Conservation (phyloP, 2,888 invertebrate species). For the Drosophila dives region DNA sequence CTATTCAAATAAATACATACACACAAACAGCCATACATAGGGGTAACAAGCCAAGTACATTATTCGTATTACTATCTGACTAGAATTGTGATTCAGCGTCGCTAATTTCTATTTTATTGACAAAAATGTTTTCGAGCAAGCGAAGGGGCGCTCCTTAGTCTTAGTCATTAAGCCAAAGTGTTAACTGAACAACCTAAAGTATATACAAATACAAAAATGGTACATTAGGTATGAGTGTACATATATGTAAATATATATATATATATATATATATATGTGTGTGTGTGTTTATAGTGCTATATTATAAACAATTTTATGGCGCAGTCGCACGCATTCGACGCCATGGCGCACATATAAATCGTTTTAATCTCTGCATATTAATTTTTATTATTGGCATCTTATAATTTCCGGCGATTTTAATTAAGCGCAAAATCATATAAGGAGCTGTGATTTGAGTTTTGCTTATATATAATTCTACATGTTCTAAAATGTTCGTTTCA, state of each 20-base stretch:
- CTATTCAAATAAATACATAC: slow-evolving; percentile 9
- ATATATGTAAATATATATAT: slow-evolving; percentile 11
- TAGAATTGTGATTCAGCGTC: slow-evolving; percentile 71
- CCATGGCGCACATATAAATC: slow-evolving; percentile 74
- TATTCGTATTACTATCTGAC: slow-evolving; percentile 29
- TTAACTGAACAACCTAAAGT: slow-evolving; percentile 61
- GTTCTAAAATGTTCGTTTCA: slow-evolving; percentile 10
- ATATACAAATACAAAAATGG: slow-evolving; percentile 1
- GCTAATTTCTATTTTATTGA: slow-evolving; percentile 79
- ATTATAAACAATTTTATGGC: slow-evolving; percentile 64
- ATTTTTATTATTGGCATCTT: slow-evolving; percentile 73
- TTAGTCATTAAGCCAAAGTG: slow-evolving; percentile 75
- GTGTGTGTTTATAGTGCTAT: slow-evolving; percentile 39
- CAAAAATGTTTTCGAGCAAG: slow-evolving; percentile 52
- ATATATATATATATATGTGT: slow-evolving; percentile 8
- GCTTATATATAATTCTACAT: neutral
- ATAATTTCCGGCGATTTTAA: slow-evolving; percentile 70
- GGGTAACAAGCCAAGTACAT: slow-evolving; percentile 11
- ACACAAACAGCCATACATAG: slow-evolving; percentile 14
- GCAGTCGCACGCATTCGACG: slow-evolving; percentile 65
- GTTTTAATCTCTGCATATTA: slow-evolving; percentile 79
- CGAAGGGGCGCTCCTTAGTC: slow-evolving; percentile 76
- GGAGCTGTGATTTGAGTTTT: slow-evolving; percentile 52
- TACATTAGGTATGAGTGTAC: slow-evolving; percentile 23
- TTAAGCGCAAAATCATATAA: slow-evolving; percentile 52